Evolutionary conservation across 2,113 vertebrate species (phyloP), one percentile per base, ranked within the genome.

Genomic region (Diadophis punctatus): DNA sequence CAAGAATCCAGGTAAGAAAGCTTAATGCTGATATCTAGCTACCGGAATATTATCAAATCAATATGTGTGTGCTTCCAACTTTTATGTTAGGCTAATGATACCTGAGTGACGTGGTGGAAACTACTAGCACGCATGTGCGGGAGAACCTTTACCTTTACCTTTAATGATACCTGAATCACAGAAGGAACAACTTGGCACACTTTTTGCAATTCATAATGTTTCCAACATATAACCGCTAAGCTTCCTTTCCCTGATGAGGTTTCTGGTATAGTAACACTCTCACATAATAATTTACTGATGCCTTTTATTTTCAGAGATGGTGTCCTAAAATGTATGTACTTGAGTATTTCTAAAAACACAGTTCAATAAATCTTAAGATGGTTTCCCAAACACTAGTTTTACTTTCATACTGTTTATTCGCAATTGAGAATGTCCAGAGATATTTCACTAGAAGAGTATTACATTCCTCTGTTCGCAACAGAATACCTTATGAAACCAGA

Each of bases 1-100:
- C 95, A 99, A 98, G 95, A 99, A 99, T 97, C 99, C 99, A 95
- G 99, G 99, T 99, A 96, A 96, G 90, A 58, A 90, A 94, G 2
- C 2, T 1, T 91, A 88, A 56, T 74, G 14, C 22, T 94, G 56
- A 85, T 25, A 22, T 43, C 63, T 91, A 20, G 46, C 10, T 16
- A 43, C 2, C 3, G 60, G 27, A 89, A 16, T 89, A 30, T 90
- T 80, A 30, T 58, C 46, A 6, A 0, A 0, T 93, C 93, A 80
- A 55, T 10, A 80, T 89, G 49, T 49, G 11, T 49, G 85, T 48
- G 46, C 1, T 43, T 43, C 74, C 18, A 22, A 39, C 34, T 80
- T 80, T 25, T 48, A 46, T 3, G n/a, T 88, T 22, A 39, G 18
- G 87, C 20, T 46, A 90, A 30, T 93, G 90, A 74, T 86, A 74